These are phyloP conservation scores for Brachionichthys hirsutus DNA, from an alignment of 2,113 vertebrate species.

Conservation along the genomic window DNA sequence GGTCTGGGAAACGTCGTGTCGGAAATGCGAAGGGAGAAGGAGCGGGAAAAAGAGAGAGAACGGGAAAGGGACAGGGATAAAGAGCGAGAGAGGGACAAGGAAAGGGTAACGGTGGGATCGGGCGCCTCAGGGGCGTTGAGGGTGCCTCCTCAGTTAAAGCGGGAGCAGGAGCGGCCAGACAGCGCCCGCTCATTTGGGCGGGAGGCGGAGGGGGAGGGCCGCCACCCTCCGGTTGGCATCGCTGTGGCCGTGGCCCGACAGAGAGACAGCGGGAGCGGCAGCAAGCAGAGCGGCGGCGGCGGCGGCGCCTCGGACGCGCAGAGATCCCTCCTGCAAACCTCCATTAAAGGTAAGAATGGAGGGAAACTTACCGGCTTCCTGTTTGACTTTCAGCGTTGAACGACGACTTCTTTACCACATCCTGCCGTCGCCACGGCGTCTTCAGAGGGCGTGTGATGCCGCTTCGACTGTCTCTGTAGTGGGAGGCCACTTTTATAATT, in stretches of 20 bases:
- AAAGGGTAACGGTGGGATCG: constrained; percentile 11
- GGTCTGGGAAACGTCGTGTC: constrained; percentile 87
- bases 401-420: too few species aligned
- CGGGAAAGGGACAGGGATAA: constrained; percentile 22
- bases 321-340: constrained; percentile 80
- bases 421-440: too few species aligned
- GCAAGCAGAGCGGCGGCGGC: constrained; percentile 77
- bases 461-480: too few species aligned
- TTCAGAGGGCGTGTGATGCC: too few species aligned
- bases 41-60: constrained; percentile 21
- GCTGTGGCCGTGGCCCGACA: constrained; percentile 95
- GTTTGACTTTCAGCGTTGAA: too few species aligned
- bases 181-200: constrained; percentile 89
- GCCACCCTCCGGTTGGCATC: constrained; percentile 93
- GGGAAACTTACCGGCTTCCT: background rate
- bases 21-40: constrained; percentile 63
- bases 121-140: constrained; percentile 21
- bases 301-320: constrained; percentile 79
- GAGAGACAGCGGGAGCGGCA: constrained; percentile 82
- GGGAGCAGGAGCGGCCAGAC: constrained; percentile 90
- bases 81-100: constrained; percentile 45
- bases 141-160: constrained; percentile 81
- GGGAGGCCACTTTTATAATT: too few species aligned
- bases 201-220: constrained; percentile 90
- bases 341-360: constrained; percentile 84